Evolutionary conservation across 2,113 vertebrate genomes (phyloP).

Genomic region (Sinocyclocheilus anophthalmus): DNA sequence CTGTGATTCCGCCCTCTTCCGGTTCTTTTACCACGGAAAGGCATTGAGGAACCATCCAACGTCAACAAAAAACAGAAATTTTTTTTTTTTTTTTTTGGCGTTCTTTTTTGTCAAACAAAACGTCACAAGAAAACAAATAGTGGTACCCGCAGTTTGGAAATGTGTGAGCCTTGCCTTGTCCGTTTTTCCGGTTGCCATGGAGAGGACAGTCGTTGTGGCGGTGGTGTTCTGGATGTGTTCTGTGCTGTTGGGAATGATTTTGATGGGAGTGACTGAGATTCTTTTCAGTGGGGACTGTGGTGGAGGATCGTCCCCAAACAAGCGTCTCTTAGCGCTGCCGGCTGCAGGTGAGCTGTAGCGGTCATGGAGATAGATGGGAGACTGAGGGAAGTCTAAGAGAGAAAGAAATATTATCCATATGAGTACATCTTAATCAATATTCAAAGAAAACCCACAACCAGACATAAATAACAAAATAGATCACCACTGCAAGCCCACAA

Average conservation of each 20-base stretch:
- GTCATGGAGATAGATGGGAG: constrained; percentile 88
- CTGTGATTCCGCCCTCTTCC: too few relatives aligned
- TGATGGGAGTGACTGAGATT: constrained; percentile 70
- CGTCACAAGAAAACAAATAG: neutral
- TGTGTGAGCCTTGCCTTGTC: constrained; percentile 81
- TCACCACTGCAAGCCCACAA: too few relatives aligned
- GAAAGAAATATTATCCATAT: neutral
- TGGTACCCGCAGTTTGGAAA: constrained; percentile 86
- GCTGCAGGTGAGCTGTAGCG: constrained; percentile 93
- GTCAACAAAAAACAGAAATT: too few relatives aligned
- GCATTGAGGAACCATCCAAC: too few relatives aligned
- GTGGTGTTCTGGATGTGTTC: constrained; percentile 72
- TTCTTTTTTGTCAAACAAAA: neutral
- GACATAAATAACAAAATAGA: too few relatives aligned
- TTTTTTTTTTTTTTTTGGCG: too few relatives aligned
- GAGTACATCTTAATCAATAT: neutral
- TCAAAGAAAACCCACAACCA: neutral
- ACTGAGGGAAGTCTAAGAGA: constrained; percentile 79
- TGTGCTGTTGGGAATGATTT: constrained; percentile 66
- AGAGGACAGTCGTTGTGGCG: constrained; percentile 79
- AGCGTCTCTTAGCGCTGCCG: constrained; percentile 91
- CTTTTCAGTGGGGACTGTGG: constrained; percentile 72
- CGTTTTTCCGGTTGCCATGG: constrained; percentile 75
- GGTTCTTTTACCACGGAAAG: too few relatives aligned
- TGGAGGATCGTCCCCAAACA: constrained; percentile 89